Evolutionary conservation across 2,113 vertebrate genomes (phyloP).

Genomic region (Lathamus discolor): DNA sequence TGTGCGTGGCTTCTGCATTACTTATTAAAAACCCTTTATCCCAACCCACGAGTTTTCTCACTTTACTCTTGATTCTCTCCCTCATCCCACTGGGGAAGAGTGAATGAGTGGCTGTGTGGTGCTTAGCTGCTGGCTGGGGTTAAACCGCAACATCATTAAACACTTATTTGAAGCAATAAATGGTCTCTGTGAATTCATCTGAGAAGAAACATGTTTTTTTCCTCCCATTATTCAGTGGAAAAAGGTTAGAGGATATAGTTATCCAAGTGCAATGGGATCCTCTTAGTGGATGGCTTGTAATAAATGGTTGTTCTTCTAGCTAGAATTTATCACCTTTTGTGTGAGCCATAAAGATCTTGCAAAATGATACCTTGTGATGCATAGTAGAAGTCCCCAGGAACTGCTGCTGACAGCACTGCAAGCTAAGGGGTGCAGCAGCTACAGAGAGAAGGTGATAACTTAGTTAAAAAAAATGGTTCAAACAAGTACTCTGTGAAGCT

Average conservation of each 20-base stretch:
- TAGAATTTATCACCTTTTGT: background rate
- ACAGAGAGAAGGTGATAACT: background rate
- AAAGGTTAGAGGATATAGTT: background rate
- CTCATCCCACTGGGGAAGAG: background rate
- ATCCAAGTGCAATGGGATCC: background rate
- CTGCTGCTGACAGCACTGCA: background rate
- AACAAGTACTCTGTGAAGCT: background rate
- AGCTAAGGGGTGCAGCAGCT: background rate
- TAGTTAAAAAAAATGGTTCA: background rate
- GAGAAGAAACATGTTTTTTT: fast-evolving
- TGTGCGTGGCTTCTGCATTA: background rate
- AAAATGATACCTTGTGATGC: background rate
- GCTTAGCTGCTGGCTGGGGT: background rate
- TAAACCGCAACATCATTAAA: background rate
- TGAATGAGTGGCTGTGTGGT: background rate
- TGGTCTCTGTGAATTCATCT: background rate
- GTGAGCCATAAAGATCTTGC: background rate
- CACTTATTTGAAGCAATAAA: background rate
- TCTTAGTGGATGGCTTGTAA: background rate
- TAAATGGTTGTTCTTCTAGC: background rate
- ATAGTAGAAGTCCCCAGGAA: background rate
- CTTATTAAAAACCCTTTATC: background rate
- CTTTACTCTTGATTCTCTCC: background rate
- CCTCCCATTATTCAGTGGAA: background rate
- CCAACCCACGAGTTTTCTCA: background rate